Evolutionary conservation across 2,888 invertebrate genomes (phyloP), one percentile per base, ranked within the genome.

Genomic region (Nysson spinosus): DNA sequence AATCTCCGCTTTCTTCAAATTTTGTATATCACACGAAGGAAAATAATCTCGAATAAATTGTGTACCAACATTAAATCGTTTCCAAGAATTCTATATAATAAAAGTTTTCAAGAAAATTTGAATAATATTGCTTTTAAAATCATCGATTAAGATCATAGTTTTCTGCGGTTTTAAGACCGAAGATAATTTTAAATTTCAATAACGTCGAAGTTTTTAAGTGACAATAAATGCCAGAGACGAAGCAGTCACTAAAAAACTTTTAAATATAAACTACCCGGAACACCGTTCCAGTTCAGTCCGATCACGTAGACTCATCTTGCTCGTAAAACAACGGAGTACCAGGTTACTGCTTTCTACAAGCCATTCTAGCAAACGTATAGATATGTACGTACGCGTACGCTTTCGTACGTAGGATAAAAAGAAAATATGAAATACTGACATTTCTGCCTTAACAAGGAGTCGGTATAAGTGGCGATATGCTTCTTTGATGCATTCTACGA

Each of bases 291-390:
- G 44, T 43, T 35, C 54, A 83, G 80, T 80, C 85, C 78, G 83
- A 83, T 85, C 85, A 85, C 85, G 85, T 85, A 83, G 80, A 77
- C 81, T 81, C 85, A 84, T 85, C 83, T 82, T 55, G 72, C 43
- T 65, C 74, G 42, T 78, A 77, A 77, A 77, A 74, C 78, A 78
- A 72, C 37, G 4, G 1, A 4, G 22, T 60, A 32, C 42, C 60
- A 12, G 9, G 9, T 42, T 46, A 9, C 51, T 17, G 51, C 43
- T 51, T 51, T 57, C 51, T 61, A 49, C 52, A 44, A 56, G 19
- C 55, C 56, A 60, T 63, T 43, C 40, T 11, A 26, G n/a, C 32
- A 43, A 68, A 57, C 40, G 68, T 68, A 62, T 14, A 44, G 52
- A 47, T n/a, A 20, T 16, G 30, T 55, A 20, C 20, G 30, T 55